A percentile compares a stretch with the other conserved stretches of the same genome.
Evolutionary conservation across 2,888 invertebrate species (phyloP).

Genomic region (Auanema sp.): DNA sequence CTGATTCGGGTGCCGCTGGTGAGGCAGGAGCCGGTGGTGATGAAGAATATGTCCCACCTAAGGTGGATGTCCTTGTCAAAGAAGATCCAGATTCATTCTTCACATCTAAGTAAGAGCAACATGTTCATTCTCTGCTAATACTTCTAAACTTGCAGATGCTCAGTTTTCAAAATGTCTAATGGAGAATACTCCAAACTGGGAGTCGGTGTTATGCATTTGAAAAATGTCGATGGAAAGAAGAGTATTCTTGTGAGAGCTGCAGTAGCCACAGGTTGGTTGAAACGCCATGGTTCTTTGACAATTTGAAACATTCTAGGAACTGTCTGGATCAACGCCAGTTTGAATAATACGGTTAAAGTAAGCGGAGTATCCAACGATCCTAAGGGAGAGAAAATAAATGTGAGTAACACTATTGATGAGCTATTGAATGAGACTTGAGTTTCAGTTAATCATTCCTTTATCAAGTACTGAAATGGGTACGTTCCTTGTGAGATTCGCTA

Average conservation of each 20-base stretch:
- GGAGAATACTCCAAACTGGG: conserved; percentile 42
- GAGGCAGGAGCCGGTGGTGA: background rate
- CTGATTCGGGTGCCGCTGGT: too few species aligned
- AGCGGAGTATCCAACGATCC: conserved; percentile 29
- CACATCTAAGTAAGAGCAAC: conserved; percentile 32
- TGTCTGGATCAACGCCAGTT: conserved; percentile 43
- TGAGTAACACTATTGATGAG: too few species aligned
- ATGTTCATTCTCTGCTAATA: background rate
- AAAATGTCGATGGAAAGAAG: conserved; percentile 37
- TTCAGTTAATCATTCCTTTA: conserved; percentile 33
- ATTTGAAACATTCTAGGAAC: conserved; percentile 23
- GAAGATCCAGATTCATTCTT: conserved; percentile 39
- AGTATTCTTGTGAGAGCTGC: conserved; percentile 47
- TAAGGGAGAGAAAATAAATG: conserved; percentile 33
- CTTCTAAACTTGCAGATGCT: conserved; percentile 29
- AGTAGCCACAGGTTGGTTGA: conserved; percentile 33
- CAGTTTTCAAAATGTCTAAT: conserved; percentile 41
- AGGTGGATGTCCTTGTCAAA: conserved; percentile 43
- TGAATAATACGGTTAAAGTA: conserved; percentile 41
- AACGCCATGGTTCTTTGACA: background rate
- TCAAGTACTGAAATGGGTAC: conserved; percentile 37
- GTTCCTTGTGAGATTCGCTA: conserved; percentile 38
- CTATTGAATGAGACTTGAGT: too few species aligned
- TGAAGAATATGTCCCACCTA: conserved; percentile 48
- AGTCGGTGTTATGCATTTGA: conserved; percentile 47